These are phyloP conservation scores for Leptonema lineaticorne DNA, from an alignment of 1,140 invertebrate genomes.

Conservation along the genomic window DNA sequence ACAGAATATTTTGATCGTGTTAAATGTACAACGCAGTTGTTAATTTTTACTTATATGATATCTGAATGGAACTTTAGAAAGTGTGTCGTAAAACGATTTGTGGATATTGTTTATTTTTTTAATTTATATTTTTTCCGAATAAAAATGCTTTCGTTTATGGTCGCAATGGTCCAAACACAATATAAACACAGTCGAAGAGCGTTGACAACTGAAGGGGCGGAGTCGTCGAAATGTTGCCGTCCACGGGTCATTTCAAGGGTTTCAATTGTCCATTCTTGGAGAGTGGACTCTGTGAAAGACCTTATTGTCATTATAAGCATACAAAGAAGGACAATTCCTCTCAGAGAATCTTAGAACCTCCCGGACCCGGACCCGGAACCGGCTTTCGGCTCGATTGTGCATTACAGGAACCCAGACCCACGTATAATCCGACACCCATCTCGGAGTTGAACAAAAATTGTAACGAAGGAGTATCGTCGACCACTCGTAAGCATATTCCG, in stretches of 20 bases:
- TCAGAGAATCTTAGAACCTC: constrained; percentile 32
- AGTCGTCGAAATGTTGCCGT: constrained; percentile 67
- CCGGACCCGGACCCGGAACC: neutral
- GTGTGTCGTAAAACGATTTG: too few species aligned
- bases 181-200: neutral
- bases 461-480: constrained; percentile 43
- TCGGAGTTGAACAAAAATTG: constrained; percentile 53
- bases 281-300: constrained; percentile 74
- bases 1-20: too few species aligned
- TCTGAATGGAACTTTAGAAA: too few species aligned
- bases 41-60: too few species aligned
- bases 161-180: too few species aligned
- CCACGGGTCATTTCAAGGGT: constrained; percentile 80
- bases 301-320: constrained; percentile 88
- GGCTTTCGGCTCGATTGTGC: constrained; percentile 25
- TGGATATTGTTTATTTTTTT: neutral
- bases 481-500: constrained; percentile 50
- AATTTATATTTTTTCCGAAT: neutral
- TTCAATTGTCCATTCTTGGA: constrained; percentile 82
- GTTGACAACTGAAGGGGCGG: neutral
- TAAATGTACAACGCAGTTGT: too few species aligned
- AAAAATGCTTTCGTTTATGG: neutral
- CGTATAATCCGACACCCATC: constrained; percentile 57
- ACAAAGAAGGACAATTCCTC: constrained; percentile 62
- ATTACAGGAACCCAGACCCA: constrained; percentile 42